Conservation (phyloP, 2,113 vertebrate genomes). For the Myiozetetes cayanensis region DNA sequence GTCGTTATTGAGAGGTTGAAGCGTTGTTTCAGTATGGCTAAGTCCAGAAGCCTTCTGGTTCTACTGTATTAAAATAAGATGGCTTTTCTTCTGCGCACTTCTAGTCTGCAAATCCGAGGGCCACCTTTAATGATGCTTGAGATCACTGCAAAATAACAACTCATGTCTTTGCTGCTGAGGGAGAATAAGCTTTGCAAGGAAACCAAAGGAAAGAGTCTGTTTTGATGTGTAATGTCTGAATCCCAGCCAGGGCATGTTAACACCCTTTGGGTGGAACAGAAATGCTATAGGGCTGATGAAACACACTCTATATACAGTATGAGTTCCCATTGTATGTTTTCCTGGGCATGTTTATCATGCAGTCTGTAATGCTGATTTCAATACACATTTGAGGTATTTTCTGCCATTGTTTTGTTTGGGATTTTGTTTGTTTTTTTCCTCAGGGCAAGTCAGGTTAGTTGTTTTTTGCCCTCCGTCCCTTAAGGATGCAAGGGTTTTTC, state of each 20-base stretch:
- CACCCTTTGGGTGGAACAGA: slow-evolving; percentile 64
- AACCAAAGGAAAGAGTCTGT: slow-evolving; percentile 40
- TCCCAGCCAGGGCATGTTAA: slow-evolving; percentile 47
- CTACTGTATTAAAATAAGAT: neutral
- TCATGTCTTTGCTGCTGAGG: neutral
- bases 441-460: neutral
- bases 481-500: neutral
- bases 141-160: neutral
- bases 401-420: neutral
- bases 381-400: neutral
- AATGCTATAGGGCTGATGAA: slow-evolving; percentile 58
- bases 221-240: slow-evolving; percentile 63
- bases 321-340: slow-evolving; percentile 17
- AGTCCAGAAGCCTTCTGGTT: neutral
- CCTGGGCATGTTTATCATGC: neutral
- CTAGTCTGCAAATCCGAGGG: neutral
- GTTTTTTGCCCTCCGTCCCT: neutral
- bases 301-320: neutral
- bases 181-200: slow-evolving; percentile 17
- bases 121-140: neutral
- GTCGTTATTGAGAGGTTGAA: neutral
- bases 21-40: neutral
- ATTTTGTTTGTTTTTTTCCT: neutral
- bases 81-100: neutral
- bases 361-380: neutral